Base-by-base conservation (phyloP, 2,888 invertebrate genomes). In the Drosophila picticornis region DNA sequence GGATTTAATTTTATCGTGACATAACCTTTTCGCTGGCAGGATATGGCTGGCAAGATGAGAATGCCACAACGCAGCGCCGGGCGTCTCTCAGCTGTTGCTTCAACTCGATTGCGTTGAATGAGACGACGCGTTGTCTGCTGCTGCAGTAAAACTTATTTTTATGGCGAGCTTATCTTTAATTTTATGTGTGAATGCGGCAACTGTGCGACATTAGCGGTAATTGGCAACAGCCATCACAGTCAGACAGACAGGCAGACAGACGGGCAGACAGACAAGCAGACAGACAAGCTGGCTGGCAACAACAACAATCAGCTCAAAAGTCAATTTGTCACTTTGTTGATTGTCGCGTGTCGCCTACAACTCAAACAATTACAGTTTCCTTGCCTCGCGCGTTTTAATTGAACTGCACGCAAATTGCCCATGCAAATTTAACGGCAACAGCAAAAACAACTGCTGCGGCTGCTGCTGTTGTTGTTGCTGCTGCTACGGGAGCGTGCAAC, bases 131-230 rank as follows among this genome's bases (percentile, higher is more conserved):
- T 7, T 31, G 62, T 53, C 73, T 70, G 76, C 29, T 50, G 58
- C 68, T 74, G 87, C 82, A 88, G 87, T 88, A 85, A 88, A 88
- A 88, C 80, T 88, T 87, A 83, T 85, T 88, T 88, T 88, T 88
- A 88, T 88, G 72, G 84, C 85, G 79, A 85, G 85, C 88, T 88
- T 88, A 88, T 88, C 88, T 87, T 88, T 88, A 88, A 88, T 88
- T 88, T 88, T 88, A 88, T 88, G 88, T 88, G 88, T 85, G 87
- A 82, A 82, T 76, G 83, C 88, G 82, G 87, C 86, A 87, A 88
- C 88, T 88, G 84, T 83, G 85, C 82, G 78, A 88, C 88, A 88
- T 88, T 88, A 88, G 88, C 87, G 88, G 88, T 88, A 88, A 88
- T 88, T 88, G 88, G 88, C 85, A 87, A 74, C 83, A 72, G 66